These are phyloP conservation scores for Carassius auratus DNA, from an alignment of 2,113 vertebrate species.

Conservation along the genomic window DNA sequence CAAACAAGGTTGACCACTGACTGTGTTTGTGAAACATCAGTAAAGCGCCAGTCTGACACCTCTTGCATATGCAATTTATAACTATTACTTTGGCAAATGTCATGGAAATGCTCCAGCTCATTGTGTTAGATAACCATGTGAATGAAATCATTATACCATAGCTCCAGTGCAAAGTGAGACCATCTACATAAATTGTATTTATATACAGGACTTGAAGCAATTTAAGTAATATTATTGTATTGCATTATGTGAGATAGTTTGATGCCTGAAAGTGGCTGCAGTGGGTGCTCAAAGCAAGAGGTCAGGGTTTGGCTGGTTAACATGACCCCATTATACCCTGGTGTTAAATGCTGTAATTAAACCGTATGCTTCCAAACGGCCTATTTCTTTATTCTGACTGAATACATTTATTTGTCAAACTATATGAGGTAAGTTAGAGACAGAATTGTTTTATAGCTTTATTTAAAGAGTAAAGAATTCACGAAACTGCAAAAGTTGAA, in stretches of 20 bases:
- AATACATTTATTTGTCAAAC: neutral
- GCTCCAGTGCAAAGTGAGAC: neutral
- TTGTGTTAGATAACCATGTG: neutral
- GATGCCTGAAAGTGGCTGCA: neutral
- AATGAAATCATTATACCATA: constrained; percentile 1
- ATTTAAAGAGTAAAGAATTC: neutral
- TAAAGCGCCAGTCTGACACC: neutral
- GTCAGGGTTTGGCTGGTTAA: constrained; percentile 4
- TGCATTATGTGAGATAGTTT: neutral
- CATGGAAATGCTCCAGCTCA: neutral
- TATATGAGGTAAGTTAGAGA: neutral
- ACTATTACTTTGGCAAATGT: constrained; percentile 19
- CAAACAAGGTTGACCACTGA: constrained; percentile 41
- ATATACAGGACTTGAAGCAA: no score
- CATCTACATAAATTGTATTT: neutral
- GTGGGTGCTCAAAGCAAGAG: neutral
- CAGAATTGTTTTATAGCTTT: neutral
- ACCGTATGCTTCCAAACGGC: neutral
- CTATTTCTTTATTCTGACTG: neutral
- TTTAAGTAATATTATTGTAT: neutral
- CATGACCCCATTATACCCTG: neutral
- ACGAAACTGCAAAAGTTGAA: no score
- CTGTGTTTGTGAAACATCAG: constrained; percentile 29
- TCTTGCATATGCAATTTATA: constrained; percentile 25
- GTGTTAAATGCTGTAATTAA: neutral